These are phyloP conservation scores for Sceloporus tristichus DNA, from an alignment of 2,113 vertebrate species.

Conservation along the genomic window DNA sequence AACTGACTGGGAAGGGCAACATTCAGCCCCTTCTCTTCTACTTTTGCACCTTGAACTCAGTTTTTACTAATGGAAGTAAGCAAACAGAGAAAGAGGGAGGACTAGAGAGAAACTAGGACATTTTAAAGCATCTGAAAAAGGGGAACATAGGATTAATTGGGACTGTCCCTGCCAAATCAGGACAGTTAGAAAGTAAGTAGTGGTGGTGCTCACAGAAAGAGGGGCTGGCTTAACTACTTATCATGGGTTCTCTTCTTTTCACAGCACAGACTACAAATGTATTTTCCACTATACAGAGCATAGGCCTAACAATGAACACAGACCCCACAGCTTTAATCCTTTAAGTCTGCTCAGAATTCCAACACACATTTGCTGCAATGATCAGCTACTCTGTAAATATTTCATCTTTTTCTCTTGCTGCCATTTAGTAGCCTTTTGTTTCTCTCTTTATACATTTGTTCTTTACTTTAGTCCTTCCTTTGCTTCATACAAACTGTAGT, in stretches of 20 bases:
- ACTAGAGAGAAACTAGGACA: too few relatives aligned
- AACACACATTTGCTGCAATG: too few relatives aligned
- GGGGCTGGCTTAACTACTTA: neutral
- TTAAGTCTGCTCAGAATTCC: too few relatives aligned
- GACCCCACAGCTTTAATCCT: neutral
- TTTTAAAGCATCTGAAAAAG: too few relatives aligned
- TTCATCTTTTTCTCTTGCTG: neutral
- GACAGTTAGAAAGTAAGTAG: neutral
- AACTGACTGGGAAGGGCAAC: too few relatives aligned
- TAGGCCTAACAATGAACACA: neutral
- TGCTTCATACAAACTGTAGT: conserved; percentile 36
- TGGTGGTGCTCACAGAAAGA: neutral
- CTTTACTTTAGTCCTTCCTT: conserved; percentile 45
- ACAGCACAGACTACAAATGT: neutral
- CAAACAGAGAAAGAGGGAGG: too few relatives aligned
- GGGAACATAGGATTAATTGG: too few relatives aligned
- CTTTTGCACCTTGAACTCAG: too few relatives aligned
- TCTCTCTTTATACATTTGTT: conserved; percentile 23
- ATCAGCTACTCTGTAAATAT: neutral
- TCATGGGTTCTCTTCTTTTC: neutral
- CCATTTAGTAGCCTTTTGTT: neutral
- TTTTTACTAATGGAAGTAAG: too few relatives aligned
- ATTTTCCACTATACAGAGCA: neutral
- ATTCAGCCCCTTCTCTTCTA: too few relatives aligned
- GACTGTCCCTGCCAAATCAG: too few relatives aligned